Evolutionary conservation across 2,797 vertebrate genomes (phyloP).

Genomic region (Sebastes kiyomatsui): DNA sequence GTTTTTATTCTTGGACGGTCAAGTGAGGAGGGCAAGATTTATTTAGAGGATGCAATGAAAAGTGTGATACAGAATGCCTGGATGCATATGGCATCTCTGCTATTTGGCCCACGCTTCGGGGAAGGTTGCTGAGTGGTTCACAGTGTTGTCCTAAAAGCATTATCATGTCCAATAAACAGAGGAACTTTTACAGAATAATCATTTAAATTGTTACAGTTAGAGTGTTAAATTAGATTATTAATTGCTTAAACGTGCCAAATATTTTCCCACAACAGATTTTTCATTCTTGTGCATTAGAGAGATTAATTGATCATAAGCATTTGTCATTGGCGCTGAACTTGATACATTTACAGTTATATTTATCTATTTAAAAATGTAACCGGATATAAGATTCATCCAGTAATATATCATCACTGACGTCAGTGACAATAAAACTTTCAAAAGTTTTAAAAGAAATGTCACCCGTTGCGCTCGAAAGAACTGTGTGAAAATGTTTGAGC

Average conservation of each 20-base stretch:
- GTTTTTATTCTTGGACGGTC: conserved; percentile 70
- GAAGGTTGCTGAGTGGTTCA: conserved; percentile 66
- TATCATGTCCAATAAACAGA: conserved; percentile 60
- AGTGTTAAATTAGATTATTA: conserved; percentile 15
- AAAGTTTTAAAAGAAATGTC: not conserved
- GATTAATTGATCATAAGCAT: not conserved
- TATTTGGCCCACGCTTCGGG: conserved; percentile 71
- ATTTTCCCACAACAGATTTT: not conserved
- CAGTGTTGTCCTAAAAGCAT: conserved; percentile 63
- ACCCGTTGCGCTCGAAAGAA: not conserved
- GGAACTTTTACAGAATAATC: conserved; percentile 27
- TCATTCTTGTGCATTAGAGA: not conserved
- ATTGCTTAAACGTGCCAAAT: conserved; percentile 6
- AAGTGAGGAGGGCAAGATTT: conserved; percentile 75
- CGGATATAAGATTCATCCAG: not conserved
- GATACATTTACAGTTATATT: not conserved
- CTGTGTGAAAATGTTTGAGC: conserved; percentile 33
- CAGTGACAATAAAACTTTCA: not conserved
- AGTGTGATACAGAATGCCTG: conserved; percentile 77
- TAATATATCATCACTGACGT: not conserved
- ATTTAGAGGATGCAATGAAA: conserved; percentile 84
- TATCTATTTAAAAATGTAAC: not conserved
- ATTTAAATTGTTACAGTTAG: conserved; percentile 8
- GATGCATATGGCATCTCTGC: conserved; percentile 75
- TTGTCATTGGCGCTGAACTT: not conserved